Conservation (phyloP, 2,113 vertebrate genomes). For the crab-eating macaque (Macaca fascicularis) region DNA sequence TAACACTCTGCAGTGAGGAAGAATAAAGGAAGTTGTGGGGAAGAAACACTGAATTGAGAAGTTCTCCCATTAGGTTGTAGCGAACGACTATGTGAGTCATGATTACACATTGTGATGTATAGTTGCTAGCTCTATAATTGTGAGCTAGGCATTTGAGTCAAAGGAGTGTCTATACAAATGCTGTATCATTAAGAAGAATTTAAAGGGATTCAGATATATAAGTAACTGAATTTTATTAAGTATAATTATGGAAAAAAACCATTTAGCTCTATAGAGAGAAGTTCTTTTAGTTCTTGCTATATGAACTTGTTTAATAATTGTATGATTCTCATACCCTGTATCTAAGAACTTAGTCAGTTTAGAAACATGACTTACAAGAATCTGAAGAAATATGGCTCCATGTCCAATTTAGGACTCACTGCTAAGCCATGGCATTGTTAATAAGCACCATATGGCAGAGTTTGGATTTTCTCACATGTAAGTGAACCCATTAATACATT, state of each 20-base stretch:
- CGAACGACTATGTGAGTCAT: neutral
- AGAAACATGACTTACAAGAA: neutral
- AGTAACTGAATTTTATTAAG: neutral
- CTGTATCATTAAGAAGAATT: neutral
- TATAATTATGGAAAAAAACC: neutral
- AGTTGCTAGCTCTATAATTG: neutral
- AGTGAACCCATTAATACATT: neutral
- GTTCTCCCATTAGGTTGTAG: neutral
- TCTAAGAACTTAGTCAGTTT: neutral
- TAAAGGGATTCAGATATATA: neutral
- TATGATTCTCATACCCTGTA: neutral
- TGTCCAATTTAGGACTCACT: neutral
- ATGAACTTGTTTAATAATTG: neutral
- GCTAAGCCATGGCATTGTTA: neutral
- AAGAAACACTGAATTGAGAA: neutral
- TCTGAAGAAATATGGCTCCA: neutral
- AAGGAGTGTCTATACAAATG: neutral
- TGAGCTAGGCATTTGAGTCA: neutral
- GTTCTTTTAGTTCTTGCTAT: neutral
- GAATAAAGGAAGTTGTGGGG: neutral
- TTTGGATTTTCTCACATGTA: neutral
- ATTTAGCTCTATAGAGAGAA: neutral
- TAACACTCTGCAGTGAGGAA: accelerated
- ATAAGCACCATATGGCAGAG: neutral
- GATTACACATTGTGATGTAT: neutral